Evolutionary conservation across 2,113 vertebrate species (phyloP).

Genomic region (Balaeniceps rex): DNA sequence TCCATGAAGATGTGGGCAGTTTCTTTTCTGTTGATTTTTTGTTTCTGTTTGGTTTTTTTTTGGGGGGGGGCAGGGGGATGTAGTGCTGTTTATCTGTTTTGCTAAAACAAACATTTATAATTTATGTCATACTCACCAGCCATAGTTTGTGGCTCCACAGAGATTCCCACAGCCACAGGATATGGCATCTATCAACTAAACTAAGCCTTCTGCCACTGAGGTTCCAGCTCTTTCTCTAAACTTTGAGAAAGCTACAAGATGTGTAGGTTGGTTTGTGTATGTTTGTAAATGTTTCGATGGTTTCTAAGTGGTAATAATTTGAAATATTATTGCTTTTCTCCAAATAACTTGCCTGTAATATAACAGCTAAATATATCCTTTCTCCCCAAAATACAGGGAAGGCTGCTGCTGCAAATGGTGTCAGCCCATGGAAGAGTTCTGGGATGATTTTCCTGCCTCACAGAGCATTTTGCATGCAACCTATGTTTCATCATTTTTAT

Average conservation of each 20-base stretch:
- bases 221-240: constrained; percentile 15
- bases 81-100: not conserved
- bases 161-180: not conserved
- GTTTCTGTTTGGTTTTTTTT: not conserved
- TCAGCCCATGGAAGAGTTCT: not conserved
- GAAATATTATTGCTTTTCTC: constrained; percentile 29
- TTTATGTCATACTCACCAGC: not conserved
- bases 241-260: not conserved
- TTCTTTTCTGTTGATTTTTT: not conserved
- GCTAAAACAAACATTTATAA: not conserved
- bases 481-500: constrained; percentile 4
- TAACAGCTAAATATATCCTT: constrained; percentile 6
- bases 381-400: not conserved
- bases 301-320: constrained; percentile 38
- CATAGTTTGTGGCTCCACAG: not conserved
- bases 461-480: not conserved
- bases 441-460: not conserved
- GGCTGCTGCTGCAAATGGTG: not conserved
- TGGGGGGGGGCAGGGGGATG: too few species aligned
- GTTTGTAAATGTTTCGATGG: constrained; percentile 41
- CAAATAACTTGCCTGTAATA: not conserved
- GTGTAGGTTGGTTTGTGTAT: not conserved
- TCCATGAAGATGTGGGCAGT: not conserved
- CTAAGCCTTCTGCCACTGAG: not conserved
- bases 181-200: not conserved